phyloP scores from a whole-genome alignment of 2,113 vertebrate species.

The Mus spicilegus region DNA sequence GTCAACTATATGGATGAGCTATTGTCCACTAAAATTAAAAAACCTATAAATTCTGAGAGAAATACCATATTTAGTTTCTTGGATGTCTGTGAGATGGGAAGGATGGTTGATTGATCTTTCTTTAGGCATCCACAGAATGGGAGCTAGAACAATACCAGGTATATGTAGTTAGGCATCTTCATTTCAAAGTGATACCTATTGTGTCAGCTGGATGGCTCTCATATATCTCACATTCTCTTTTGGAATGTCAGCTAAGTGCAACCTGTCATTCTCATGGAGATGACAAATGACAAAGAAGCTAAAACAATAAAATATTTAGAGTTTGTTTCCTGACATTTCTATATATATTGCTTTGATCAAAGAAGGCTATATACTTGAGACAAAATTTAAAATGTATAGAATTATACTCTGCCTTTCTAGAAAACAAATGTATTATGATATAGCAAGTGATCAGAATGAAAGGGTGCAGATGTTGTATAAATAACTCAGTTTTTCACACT shows the following conservation, averaged over 20 bases:
- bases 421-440: not conserved
- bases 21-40: not conserved
- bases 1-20: not conserved
- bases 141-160: not conserved
- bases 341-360: not conserved
- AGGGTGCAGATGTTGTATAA: not conserved
- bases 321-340: not conserved
- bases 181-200: not conserved
- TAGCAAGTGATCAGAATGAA: not conserved
- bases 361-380: not conserved
- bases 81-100: not conserved
- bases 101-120: slow-evolving; percentile 1
- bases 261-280: not conserved
- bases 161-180: not conserved
- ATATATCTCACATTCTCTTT: not conserved
- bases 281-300: not conserved
- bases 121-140: not conserved
- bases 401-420: not conserved
- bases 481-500: not conserved
- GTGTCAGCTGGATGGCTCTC: not conserved
- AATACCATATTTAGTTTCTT: not conserved
- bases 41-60: not conserved
- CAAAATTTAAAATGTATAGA: not conserved
- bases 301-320: not conserved
- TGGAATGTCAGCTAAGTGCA: not conserved